These are phyloP conservation scores for Pseudopodoces humilis DNA, from an alignment of 2,113 vertebrate species.

Conservation along the genomic window DNA sequence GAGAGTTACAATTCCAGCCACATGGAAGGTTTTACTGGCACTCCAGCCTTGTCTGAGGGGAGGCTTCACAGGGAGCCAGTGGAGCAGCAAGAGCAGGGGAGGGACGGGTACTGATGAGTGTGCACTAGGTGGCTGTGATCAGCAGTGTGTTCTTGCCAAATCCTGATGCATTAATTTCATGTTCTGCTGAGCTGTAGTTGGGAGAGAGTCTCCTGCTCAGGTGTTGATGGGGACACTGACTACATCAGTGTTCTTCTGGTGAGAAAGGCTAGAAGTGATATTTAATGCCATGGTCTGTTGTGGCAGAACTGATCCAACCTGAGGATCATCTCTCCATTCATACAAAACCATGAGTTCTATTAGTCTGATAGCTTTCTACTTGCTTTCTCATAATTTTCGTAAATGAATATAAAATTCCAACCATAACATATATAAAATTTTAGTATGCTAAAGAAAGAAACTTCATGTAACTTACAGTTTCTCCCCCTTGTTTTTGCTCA, in stretches of 20 bases:
- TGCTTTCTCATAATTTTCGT: neutral
- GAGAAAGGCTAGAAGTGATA: neutral
- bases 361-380: neutral
- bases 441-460: neutral
- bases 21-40: slow-evolving; percentile 13
- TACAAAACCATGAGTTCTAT: neutral
- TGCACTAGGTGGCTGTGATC: slow-evolving; percentile 25
- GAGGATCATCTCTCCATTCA: neutral
- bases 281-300: neutral
- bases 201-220: neutral
- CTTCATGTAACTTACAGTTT: neutral
- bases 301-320: neutral
- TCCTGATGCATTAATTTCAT: slow-evolving; percentile 12
- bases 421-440: neutral
- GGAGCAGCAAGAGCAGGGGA: slow-evolving; percentile 5
- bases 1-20: neutral
- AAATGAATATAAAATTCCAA: neutral
- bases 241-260: neutral
- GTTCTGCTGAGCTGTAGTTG: slow-evolving; percentile 32
- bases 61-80: neutral
- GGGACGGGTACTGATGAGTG: neutral
- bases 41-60: neutral
- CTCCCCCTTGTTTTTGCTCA: neutral
- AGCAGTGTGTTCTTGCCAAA: slow-evolving; percentile 40
- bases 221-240: neutral